Evolutionary conservation across 2,797 vertebrate species (phyloP).

Genomic region (Danio kyathit): DNA sequence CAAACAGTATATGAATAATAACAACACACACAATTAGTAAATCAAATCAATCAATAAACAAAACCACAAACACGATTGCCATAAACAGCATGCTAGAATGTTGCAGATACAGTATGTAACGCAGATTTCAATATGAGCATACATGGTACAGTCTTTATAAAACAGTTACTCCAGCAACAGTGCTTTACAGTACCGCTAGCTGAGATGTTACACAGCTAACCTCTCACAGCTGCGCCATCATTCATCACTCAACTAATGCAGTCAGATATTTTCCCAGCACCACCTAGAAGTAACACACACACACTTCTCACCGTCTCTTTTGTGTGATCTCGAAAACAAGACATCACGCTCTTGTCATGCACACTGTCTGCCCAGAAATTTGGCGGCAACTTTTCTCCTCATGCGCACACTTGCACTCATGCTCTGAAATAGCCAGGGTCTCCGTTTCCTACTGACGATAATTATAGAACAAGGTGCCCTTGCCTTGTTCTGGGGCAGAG

Average conservation of each 20-base stretch:
- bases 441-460: constrained; percentile 49
- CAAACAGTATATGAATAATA: background rate
- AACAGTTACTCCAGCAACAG: background rate
- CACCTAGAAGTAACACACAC: constrained; percentile 31
- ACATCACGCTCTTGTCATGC: constrained; percentile 44
- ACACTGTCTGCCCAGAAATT: constrained; percentile 33
- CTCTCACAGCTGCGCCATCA: constrained; percentile 27
- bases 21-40: background rate
- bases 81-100: background rate
- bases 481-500: constrained; percentile 37
- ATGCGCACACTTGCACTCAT: background rate
- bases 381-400: constrained; percentile 20
- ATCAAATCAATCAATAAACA: background rate
- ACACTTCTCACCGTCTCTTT: constrained; percentile 41
- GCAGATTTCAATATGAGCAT: background rate
- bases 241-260: constrained; percentile 29
- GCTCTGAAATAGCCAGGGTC: constrained; percentile 34
- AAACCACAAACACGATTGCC: too few species aligned
- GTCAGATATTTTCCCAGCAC: constrained; percentile 20
- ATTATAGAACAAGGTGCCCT: constrained; percentile 61
- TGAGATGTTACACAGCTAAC: background rate
- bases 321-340: constrained; percentile 39
- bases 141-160: background rate
- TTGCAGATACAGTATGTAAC: background rate
- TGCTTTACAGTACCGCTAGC: background rate